Base-by-base conservation (phyloP, 2,888 invertebrate species). In the Cataglyphis cursor region DNA sequence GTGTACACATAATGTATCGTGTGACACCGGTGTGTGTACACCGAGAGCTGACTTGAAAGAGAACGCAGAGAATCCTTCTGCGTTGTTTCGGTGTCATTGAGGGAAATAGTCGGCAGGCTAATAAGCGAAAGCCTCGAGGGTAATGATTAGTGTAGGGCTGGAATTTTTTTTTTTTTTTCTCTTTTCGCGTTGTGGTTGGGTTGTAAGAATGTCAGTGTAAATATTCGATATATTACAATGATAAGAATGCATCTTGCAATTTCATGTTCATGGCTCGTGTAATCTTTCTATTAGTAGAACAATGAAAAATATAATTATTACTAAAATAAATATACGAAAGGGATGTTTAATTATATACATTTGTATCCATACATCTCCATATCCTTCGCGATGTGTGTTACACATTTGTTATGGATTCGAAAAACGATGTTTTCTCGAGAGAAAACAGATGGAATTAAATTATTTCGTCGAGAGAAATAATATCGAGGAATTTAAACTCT, bases 1-100 rank as follows among this genome's bases (percentile, higher is more conserved):
- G 24, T 59, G 73, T 44, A 78, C 72, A 62, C 31, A 24, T 59
- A 18, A 44, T 24, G 48, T 61, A 61, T 72, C 78, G 59, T 72
- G 35, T 59, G 72, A 61, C 72, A 44, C n/a, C 8, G 41, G 6
- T 48, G 8, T n/a, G 48, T n/a, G 38, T 68, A n/a, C 41, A 4
- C 70, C 59, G 31, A 70, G 75, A 66, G 66, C 18, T 15, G n/a
- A 12, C 10, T 44, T 18, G 48, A 75, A 59, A 84, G 35, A 81
- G 51, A 54, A 54, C 51, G 41, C 64, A 61, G 51, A 51, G 51
- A 10, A 38, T 62, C 44, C 61, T 76, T 61, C 66, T 18, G 21
- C 24, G 66, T 68, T 61, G 48, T 72, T 72, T 35, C 24, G 12
- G 44, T 70, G 59, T 59, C 70, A 70, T 68, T 35, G 41, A 51